Base-by-base conservation (phyloP, 2,888 invertebrate species). In the Hemithea aestivaria region DNA sequence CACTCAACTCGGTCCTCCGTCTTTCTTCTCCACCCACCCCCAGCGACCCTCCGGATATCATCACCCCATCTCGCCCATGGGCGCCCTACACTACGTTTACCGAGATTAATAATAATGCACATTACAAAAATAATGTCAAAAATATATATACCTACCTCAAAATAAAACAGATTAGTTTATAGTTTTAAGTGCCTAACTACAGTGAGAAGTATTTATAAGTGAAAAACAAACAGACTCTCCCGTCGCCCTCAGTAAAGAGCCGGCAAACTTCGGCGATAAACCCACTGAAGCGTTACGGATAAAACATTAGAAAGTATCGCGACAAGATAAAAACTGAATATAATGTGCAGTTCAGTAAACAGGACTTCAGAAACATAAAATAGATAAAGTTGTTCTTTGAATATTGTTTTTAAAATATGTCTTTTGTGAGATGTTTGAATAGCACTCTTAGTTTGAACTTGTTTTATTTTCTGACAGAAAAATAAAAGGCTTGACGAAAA, bases 251-350 rank as follows among this genome's bases (percentile, higher is more conserved):
- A 58, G 55, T 51, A 65, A 66, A 67, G 62, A 64, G 60, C 44
- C 5, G 16, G 16, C 62, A 59, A 79, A 82, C 66, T 82, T 81
- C 51, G 50, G 74, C 64, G 65, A 71, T 84, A 82, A 83, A 83
- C 74, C 67, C 82, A 79, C 65, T 75, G 72, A 74, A 73, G 66
- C 75, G 80, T 66, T 62, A 68, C 67, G 77, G 73, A 79, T 82
- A 82, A 72, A 77, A 74, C 76, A 73, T 79, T 73, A 74, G 68
- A 68, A 74, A 42, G 61, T 62, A 63, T 66, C 60, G 57, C 63
- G 62, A 66, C 62, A 67, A 45, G 48, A 45, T 45, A 48, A 46
- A 58, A 66, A 64, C 51, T 40, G 42, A 53, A 48, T 56, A 53
- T 53, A 45, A 53, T 45, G 50, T 45, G 48, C 50, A 37, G 43